These are phyloP conservation scores for Sphaerophoria rueppellii DNA, from an alignment of 2,888 invertebrate genomes.

Conservation along the genomic window DNA sequence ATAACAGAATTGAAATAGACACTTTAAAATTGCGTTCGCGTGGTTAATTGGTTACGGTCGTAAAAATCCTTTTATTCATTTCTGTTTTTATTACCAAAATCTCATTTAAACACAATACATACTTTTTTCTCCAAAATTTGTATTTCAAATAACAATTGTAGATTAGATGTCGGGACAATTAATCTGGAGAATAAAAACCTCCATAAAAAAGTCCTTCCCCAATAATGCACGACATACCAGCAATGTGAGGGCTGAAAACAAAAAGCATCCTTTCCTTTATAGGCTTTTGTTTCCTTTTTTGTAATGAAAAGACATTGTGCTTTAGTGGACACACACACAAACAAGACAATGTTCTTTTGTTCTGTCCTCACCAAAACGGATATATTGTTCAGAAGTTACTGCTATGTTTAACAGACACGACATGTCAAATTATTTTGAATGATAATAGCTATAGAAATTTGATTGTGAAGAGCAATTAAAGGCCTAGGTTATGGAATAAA, in stretches of 20 bases:
- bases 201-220: background rate
- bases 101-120: background rate
- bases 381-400: conserved; percentile 2
- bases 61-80: background rate
- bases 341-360: background rate
- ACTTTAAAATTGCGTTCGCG: background rate
- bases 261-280: background rate
- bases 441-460: background rate
- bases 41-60: background rate
- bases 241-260: background rate
- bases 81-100: background rate
- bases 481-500: background rate
- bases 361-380: background rate
- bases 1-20: too few species aligned
- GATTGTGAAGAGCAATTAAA: background rate
- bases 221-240: background rate
- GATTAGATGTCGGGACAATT: background rate
- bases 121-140: background rate
- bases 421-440: conserved; percentile 7
- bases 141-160: background rate
- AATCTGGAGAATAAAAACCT: background rate
- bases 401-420: background rate
- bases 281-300: conserved; percentile 3
- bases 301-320: background rate
- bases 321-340: background rate